These are phyloP conservation scores for Nesometra sesokonis DNA, from an alignment of 35 echinoderm and acorn worm species.

Conservation along the genomic window DNA sequence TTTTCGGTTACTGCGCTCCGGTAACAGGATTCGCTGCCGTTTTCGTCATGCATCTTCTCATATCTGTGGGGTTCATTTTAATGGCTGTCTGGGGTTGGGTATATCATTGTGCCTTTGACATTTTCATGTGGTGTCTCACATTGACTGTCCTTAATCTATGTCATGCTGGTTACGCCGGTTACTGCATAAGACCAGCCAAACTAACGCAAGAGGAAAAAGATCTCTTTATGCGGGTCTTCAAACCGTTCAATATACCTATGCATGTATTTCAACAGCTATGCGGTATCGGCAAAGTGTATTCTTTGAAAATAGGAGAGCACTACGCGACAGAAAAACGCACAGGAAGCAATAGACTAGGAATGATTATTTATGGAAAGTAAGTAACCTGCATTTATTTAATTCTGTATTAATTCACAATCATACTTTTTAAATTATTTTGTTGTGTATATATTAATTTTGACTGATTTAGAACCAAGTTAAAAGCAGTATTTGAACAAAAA, in stretches of 20 bases:
- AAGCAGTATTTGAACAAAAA: no score
- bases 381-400: not conserved
- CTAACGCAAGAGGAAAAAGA: slow-evolving; percentile 65
- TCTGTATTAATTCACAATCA: not conserved
- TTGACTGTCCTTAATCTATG: slow-evolving; percentile 41
- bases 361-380: slow-evolving; percentile 91
- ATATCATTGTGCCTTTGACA: slow-evolving; percentile 53
- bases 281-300: slow-evolving; percentile 44
- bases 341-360: slow-evolving; percentile 41
- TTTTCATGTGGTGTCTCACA: slow-evolving; percentile 69
- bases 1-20: not conserved
- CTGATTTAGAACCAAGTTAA: no score
- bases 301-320: slow-evolving; percentile 91
- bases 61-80: not conserved
- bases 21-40: not conserved
- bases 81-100: slow-evolving; percentile 59
- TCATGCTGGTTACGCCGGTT: slow-evolving; percentile 46
- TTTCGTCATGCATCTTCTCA: slow-evolving; percentile 2
- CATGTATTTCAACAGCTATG: slow-evolving; percentile 48
- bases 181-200: slow-evolving; percentile 44
- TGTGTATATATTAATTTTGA: no score
- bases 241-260: slow-evolving; percentile 63
- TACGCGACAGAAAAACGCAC: slow-evolving; percentile 85
- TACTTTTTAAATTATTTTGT: no score
- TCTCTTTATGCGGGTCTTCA: slow-evolving; percentile 59